Conservation (phyloP, 1,140 invertebrate genomes). For the Drosophila sp. region DNA sequence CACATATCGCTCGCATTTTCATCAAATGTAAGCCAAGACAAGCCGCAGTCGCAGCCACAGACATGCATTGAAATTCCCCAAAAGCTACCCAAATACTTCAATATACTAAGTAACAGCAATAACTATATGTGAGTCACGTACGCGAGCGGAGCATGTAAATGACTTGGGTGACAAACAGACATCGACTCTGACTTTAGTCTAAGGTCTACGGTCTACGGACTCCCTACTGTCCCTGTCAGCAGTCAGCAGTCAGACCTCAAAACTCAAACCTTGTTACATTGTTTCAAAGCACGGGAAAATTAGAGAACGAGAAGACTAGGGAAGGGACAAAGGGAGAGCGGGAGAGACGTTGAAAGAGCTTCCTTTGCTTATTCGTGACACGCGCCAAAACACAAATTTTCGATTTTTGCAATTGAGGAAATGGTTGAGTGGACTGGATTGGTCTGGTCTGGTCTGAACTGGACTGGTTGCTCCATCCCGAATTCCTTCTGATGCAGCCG, state of each 20-base stretch:
- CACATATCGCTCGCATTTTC: conserved; percentile 65
- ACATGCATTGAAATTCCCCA: conserved; percentile 37
- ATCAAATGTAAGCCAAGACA: conserved; percentile 72
- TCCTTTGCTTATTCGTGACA: conserved; percentile 72
- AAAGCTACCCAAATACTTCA: conserved; percentile 45
- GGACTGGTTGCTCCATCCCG: neutral
- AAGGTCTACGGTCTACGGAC: neutral
- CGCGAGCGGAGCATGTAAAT: conserved; percentile 76
- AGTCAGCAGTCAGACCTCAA: conserved; percentile 32
- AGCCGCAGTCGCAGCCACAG: conserved; percentile 36
- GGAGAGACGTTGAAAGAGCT: conserved; percentile 15
- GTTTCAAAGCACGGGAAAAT: conserved; percentile 59
- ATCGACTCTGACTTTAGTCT: conserved; percentile 27
- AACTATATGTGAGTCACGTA: conserved; percentile 80
- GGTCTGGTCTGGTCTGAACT: conserved; percentile 26
- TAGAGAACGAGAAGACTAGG: conserved; percentile 34
- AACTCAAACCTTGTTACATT: conserved; percentile 68
- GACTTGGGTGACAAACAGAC: conserved; percentile 81
- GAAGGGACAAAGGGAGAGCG: neutral
- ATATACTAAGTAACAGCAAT: conserved; percentile 32
- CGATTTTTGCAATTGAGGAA: conserved; percentile 84
- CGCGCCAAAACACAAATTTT: conserved; percentile 81
- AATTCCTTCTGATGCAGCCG: conserved; percentile 15
- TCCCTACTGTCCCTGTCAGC: conserved; percentile 13
- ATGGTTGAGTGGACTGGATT: conserved; percentile 57